A percentile compares a stretch with the other conserved stretches of the same genome.
Conservation (phyloP, 2,797 vertebrate genomes). For the Tiaroga cobitis region DNA sequence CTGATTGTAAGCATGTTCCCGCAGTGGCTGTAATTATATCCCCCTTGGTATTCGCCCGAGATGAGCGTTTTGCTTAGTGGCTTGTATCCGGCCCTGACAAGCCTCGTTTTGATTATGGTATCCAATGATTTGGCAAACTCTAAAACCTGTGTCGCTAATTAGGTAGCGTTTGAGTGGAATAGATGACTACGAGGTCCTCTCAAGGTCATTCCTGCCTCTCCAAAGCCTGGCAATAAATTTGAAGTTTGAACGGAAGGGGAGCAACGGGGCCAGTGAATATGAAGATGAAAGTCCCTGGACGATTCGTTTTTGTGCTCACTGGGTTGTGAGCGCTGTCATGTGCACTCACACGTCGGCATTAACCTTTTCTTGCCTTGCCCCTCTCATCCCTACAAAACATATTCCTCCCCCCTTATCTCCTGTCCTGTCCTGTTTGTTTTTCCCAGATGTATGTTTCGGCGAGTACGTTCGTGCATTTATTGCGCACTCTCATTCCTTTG, state of each 20-base stretch:
- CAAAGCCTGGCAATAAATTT: conserved; percentile 64
- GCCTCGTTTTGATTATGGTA: conserved; percentile 72
- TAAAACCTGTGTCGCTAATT: conserved; percentile 77
- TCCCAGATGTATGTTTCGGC: conserved; percentile 41
- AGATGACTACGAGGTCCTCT: conserved; percentile 72
- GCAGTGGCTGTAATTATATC: conserved; percentile 57
- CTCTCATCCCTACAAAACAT: conserved; percentile 30
- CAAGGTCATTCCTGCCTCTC: conserved; percentile 70
- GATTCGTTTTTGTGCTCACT: conserved; percentile 57
- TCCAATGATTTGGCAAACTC: conserved; percentile 73
- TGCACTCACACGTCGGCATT: conserved; percentile 66
- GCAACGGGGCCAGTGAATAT: conserved; percentile 61
- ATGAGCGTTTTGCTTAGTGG: conserved; percentile 67
- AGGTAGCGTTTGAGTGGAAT: conserved; percentile 68
- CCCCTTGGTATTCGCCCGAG: conserved; percentile 58
- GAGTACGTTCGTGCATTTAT: conserved; percentile 22
- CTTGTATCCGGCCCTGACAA: conserved; percentile 75
- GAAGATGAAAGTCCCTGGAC: conserved; percentile 67
- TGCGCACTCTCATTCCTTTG: not conserved
- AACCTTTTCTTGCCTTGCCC: conserved; percentile 68
- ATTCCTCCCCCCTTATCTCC: conserved; percentile 26
- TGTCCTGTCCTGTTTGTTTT: conserved; percentile 40
- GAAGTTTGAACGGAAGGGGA: conserved; percentile 59
- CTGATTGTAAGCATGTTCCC: conserved; percentile 52
- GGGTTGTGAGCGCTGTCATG: conserved; percentile 65